phyloP scores from a whole-genome alignment of 2,797 vertebrate genomes.

The Todus mexicanus region DNA sequence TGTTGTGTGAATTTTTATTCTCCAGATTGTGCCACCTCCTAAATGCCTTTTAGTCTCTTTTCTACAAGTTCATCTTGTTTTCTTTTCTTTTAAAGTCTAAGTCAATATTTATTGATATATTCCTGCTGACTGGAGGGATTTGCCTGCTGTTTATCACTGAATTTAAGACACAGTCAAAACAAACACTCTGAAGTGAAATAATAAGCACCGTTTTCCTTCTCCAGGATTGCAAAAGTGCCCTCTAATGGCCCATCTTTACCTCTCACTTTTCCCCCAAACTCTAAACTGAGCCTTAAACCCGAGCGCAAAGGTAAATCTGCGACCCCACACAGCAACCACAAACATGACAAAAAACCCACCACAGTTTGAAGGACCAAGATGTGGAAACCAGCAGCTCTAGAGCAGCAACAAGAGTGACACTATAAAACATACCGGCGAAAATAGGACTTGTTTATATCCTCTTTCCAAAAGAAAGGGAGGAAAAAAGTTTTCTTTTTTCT shows the following conservation, averaged over 20 bases:
- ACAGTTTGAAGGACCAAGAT: neutral
- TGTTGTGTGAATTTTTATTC: neutral
- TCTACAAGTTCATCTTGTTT: neutral
- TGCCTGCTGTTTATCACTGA: constrained; percentile 44
- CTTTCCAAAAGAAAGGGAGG: neutral
- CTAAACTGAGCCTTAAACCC: neutral
- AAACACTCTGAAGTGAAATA: constrained; percentile 49
- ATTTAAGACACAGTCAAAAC: constrained; percentile 22
- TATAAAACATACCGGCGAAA: neutral
- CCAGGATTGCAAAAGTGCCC: constrained; percentile 69
- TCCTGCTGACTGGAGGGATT: constrained; percentile 40
- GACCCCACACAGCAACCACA: rapidly evolving
- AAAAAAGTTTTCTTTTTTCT: no score
- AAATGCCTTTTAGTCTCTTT: neutral
- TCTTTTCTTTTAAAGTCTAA: constrained; percentile 25
- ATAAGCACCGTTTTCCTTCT: constrained; percentile 36
- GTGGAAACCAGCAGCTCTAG: neutral
- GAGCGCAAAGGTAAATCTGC: neutral
- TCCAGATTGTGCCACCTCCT: neutral
- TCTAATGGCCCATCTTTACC: constrained; percentile 59
- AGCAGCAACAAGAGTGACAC: neutral
- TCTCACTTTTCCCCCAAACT: neutral
- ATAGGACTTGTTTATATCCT: neutral
- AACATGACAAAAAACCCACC: neutral
- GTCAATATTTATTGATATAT: constrained; percentile 55